Base-by-base conservation (phyloP, 30 jellyfish, hydroid and myxozoan genomes). In the Mastigias papua region DNA sequence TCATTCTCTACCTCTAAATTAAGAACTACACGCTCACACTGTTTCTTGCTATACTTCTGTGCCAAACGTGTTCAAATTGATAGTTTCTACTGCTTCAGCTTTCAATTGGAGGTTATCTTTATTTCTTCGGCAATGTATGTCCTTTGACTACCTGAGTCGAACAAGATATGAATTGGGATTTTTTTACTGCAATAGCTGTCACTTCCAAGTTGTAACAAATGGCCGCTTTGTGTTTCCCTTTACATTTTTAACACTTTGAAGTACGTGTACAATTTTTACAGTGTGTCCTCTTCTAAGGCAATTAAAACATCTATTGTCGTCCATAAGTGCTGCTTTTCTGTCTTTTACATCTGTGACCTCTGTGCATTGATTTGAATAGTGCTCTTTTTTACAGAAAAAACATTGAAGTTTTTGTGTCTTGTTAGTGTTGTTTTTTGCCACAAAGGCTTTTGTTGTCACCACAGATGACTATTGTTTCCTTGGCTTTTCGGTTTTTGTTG, bases 111-210 rank as follows among this genome's bases (percentile, higher is more conserved):
- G 86, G 26, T 51, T 70, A 48, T 86, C 89, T 62, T 48, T 42
- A 76, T 19, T 8, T 69, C 81, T 51, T 71, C 87, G 33, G 92
- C 62, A 30, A 88, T 51, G 35, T 80, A 88, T 34, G 84, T n/a
- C 46, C 35, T 66, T 48, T 88, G 92, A 70, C 91, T 73, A 29
- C 90, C 95, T 1, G 76, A 33, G 58, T 86, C 95, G 37, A 86
- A 75, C 67, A 54, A 54, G 27, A 54, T 54, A 5, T 54, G 67
- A 64, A 33, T 30, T n/a, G 84, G n/a, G 64, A 42, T 42, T 42
- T 15, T 42, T 42, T 42, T 42, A 8, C 54, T 42, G 13, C 54
- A 42, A 15, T 42, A 42, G 54, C 54, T 42, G 54, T 42, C 13
- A 15, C 13, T 42, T 42, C 54, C 54, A 42, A 42, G 7, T 42